Base-by-base conservation (phyloP, 2,888 invertebrate genomes). In the Anaspis maculata region DNA sequence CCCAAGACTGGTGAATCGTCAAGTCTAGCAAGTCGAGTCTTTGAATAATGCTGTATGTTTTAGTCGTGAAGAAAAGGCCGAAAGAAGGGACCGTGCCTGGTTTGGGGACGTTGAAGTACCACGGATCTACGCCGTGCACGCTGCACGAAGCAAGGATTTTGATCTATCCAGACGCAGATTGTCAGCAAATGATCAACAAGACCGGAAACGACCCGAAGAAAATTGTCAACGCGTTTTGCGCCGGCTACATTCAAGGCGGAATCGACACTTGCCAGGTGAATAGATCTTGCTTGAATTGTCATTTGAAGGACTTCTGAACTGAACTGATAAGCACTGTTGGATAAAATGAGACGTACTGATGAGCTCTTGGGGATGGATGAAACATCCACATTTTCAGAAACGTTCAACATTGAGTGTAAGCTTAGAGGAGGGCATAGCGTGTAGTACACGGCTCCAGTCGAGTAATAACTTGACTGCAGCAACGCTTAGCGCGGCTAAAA, bases 201-300 rank as follows among this genome's bases (percentile, higher is more conserved):
- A 52, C 56, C 3, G 57, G 55, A 5, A 53, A 57, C 26, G 46
- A 59, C 34, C 47, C 46, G 1, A 44, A 34, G 6, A 44, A 46
- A 5, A 44, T 61, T 1, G 44, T 41, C 15, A 49, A 56, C 25
- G 69, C 61, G 3, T 59, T 65, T 40, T 82, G 82, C 56, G 80
- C 80, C 44, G 65, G 65, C 1, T 63, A 62, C 71, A 67, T 57
- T 60, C 67, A 36, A 67, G 74, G 59, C 62, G 73, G 59, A 40
- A 72, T 69, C 30, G 79, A 79, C 50, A 73, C 77, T 1, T 79
- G 79, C 51, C 76, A 77, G 71, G 77, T 77, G n/a, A 61, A 9
- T 6, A 13, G 13, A 12, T 25, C 10, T 12, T 7, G 3, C 12
- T 9, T 12, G 12, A 25, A 5, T 21, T 13, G 21, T 19, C 21